Conservation (phyloP, 2,113 vertebrate genomes). For the Antigone vipio region DNA sequence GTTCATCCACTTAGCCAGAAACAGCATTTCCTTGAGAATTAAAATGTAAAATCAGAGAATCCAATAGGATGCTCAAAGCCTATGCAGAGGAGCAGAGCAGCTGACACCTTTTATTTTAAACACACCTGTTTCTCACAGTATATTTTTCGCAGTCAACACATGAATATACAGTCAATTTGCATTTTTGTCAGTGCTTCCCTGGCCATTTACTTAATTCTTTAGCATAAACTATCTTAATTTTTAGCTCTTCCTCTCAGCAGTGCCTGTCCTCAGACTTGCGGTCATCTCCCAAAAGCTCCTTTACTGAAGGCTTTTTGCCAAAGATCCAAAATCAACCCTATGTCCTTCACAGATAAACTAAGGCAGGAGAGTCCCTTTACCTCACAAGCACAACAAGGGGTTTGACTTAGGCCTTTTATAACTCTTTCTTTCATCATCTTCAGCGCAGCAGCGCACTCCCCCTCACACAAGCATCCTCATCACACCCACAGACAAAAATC, state of each 20-base stretch:
- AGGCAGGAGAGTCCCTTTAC: neutral
- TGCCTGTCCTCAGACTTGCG: neutral
- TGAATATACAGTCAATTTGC: neutral
- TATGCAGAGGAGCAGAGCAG: neutral
- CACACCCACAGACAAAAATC: neutral
- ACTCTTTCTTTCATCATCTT: neutral
- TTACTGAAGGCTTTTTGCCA: neutral
- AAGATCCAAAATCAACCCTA: neutral
- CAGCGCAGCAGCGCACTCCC: accelerated
- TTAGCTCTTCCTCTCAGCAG: neutral
- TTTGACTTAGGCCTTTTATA: neutral
- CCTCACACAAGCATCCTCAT: neutral
- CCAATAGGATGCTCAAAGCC: neutral
- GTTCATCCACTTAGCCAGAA: neutral
- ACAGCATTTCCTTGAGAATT: neutral
- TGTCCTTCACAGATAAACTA: neutral
- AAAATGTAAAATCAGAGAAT: neutral
- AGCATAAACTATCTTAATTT: neutral
- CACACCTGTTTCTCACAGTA: neutral
- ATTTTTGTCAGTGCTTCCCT: neutral
- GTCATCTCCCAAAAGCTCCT: neutral
- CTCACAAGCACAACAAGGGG: neutral
- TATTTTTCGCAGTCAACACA: neutral
- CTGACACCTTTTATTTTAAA: neutral
- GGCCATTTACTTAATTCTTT: neutral